Conservation (phyloP, 2,797 vertebrate species). For the Aldrovandia affinis region DNA sequence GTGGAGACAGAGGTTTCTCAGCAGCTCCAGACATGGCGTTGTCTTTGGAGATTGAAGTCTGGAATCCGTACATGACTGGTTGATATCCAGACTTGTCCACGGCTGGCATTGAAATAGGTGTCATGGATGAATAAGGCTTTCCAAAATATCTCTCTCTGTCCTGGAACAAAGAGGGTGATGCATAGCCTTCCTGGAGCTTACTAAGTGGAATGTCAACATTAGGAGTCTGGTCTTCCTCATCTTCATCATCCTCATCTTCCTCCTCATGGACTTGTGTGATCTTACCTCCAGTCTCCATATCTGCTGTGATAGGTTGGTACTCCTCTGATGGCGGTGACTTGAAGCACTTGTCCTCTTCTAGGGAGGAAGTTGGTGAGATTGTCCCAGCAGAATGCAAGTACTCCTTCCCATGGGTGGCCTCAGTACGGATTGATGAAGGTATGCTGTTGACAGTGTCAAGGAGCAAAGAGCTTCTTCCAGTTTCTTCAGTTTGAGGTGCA, state of each 20-base stretch:
- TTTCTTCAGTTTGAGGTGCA: slow-evolving; percentile 91
- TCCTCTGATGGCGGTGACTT: slow-evolving; percentile 96
- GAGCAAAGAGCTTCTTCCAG: slow-evolving; percentile 85
- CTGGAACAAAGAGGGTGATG: slow-evolving; percentile 69
- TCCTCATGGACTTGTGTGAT: slow-evolving; percentile 69
- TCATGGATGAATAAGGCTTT: slow-evolving; percentile 39
- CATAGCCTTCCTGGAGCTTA: slow-evolving; percentile 80
- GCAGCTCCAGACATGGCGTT: slow-evolving; percentile 48
- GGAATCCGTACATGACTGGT: slow-evolving; percentile 53
- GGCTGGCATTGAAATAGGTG: slow-evolving; percentile 40
- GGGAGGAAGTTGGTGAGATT: slow-evolving; percentile 95
- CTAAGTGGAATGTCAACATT: slow-evolving; percentile 80
- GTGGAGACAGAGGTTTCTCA: slow-evolving; percentile 59
- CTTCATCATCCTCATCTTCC: slow-evolving; percentile 84
- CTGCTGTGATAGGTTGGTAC: slow-evolving; percentile 77
- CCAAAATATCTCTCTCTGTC: slow-evolving; percentile 65
- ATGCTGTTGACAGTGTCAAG: slow-evolving; percentile 89
- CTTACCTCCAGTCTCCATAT: slow-evolving; percentile 73
- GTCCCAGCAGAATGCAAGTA: slow-evolving; percentile 95
- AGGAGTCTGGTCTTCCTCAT: slow-evolving; percentile 81
- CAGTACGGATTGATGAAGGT: slow-evolving; percentile 84
- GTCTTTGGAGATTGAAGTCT: slow-evolving; percentile 49
- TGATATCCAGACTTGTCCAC: slow-evolving; percentile 37
- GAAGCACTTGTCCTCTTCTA: slow-evolving; percentile 98
- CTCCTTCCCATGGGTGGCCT: slow-evolving; percentile 89